phyloP scores from a whole-genome alignment of 1,140 invertebrate genomes.

The Orchesella cincta region DNA sequence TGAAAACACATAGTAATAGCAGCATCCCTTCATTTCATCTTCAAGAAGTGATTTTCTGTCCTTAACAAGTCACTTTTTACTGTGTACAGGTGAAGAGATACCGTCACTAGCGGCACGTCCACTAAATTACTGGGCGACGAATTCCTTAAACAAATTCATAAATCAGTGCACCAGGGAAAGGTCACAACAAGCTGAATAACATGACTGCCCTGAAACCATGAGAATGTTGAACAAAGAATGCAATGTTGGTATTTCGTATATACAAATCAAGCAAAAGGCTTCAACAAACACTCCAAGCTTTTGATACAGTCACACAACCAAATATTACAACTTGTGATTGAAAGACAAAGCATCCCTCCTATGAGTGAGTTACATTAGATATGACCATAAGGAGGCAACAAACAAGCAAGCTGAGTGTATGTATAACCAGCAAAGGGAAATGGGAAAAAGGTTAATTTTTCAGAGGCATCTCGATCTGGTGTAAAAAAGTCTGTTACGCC shows the following conservation, averaged over 20 bases:
- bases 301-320: no score
- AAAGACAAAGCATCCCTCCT: no score
- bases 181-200: constrained; percentile 40
- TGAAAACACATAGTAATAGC: no score
- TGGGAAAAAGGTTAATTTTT: constrained; percentile 16
- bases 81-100: constrained; percentile 32
- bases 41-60: background rate
- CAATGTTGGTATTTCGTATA: background rate
- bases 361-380: no score
- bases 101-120: constrained; percentile 49
- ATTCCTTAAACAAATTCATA: constrained; percentile 52
- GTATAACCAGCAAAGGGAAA: constrained; percentile 2
- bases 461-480: constrained; percentile 16
- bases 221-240: background rate
- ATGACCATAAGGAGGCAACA: background rate
- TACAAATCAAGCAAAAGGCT: no score
- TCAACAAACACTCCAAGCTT: no score
- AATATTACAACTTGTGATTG: no score
- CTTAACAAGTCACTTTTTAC: background rate
- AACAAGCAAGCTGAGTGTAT: background rate
- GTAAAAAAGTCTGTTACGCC: constrained; percentile 22
- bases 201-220: constrained; percentile 15
- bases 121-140: constrained; percentile 51
- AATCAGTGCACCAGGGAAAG: constrained; percentile 48
- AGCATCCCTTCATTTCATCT: background rate